These are phyloP conservation scores for Perodicticus potto DNA, from an alignment of 2,797 vertebrate species.

Conservation along the genomic window DNA sequence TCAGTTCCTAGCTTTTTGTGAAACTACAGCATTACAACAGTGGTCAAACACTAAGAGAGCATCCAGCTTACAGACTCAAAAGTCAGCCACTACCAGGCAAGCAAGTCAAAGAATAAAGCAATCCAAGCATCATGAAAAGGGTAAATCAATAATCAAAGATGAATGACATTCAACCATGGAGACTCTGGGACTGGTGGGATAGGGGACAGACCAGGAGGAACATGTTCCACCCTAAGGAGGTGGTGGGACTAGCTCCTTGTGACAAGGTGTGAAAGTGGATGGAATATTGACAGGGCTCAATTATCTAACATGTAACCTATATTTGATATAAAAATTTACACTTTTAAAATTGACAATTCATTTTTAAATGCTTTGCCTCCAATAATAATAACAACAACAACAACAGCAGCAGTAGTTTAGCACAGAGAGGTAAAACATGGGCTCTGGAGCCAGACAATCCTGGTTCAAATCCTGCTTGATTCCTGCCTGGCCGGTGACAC, in stretches of 20 bases:
- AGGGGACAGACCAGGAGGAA: not conserved
- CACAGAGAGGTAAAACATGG: not conserved
- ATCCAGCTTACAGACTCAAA: not conserved
- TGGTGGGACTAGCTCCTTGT: not conserved
- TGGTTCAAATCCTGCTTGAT: not conserved
- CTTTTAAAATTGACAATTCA: not conserved
- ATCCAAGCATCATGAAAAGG: not conserved
- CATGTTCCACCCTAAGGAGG: too few relatives aligned
- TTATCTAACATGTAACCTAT: not conserved
- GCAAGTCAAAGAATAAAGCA: not conserved
- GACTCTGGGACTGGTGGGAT: not conserved
- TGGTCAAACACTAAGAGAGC: not conserved
- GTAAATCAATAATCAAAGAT: not conserved
- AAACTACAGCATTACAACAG: not conserved
- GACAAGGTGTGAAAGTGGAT: not conserved
- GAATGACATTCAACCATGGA: not conserved
- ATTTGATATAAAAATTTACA: not conserved
- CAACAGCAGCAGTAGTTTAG: not conserved
- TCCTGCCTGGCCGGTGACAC: not conserved
- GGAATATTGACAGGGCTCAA: not conserved
- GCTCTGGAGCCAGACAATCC: not conserved
- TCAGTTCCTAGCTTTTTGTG: not conserved
- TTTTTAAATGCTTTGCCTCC: not conserved
- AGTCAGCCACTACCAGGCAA: not conserved
- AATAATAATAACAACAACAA: not conserved